These are phyloP conservation scores for Oryzias dopingdopingensis DNA, from an alignment of 2,797 vertebrate species.

Conservation along the genomic window DNA sequence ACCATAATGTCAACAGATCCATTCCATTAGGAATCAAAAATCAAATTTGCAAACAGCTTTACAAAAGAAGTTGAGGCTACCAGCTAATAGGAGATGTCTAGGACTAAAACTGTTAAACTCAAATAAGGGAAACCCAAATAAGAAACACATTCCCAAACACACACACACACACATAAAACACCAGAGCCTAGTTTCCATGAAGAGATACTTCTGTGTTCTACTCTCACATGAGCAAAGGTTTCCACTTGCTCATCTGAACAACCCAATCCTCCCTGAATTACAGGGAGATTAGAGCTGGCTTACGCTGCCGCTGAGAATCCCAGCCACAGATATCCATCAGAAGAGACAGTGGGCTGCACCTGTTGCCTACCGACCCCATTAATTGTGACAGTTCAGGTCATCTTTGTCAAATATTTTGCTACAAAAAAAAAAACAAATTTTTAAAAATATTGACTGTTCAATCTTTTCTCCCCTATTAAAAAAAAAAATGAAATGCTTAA, in stretches of 20 bases:
- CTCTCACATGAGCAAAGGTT: slow-evolving; percentile 77
- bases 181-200: slow-evolving; percentile 59
- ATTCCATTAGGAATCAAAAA: too few species aligned
- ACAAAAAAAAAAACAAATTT: background rate
- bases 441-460: slow-evolving; percentile 41
- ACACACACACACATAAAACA: slow-evolving; percentile 29
- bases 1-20: too few species aligned
- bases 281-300: slow-evolving; percentile 83
- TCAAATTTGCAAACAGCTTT: too few species aligned
- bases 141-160: slow-evolving; percentile 9
- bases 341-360: slow-evolving; percentile 80
- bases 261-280: slow-evolving; percentile 83
- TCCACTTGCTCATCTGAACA: slow-evolving; percentile 82
- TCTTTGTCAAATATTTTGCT: slow-evolving; percentile 26
- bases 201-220: slow-evolving; percentile 63
- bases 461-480: slow-evolving; percentile 33
- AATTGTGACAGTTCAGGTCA: slow-evolving; percentile 41
- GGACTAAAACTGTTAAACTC: background rate
- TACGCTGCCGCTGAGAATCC: slow-evolving; percentile 79
- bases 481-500: slow-evolving; percentile 37
- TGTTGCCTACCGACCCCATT: slow-evolving; percentile 69
- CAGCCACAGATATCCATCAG: slow-evolving; percentile 73
- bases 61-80: too few species aligned
- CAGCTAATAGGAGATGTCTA: background rate
- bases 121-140: background rate